A percentile compares a stretch with the other conserved stretches of the same genome.
Evolutionary conservation across 30 jellyfish, hydroid and myxozoan species (phyloP).

Genomic region (Aurelia sp.): DNA sequence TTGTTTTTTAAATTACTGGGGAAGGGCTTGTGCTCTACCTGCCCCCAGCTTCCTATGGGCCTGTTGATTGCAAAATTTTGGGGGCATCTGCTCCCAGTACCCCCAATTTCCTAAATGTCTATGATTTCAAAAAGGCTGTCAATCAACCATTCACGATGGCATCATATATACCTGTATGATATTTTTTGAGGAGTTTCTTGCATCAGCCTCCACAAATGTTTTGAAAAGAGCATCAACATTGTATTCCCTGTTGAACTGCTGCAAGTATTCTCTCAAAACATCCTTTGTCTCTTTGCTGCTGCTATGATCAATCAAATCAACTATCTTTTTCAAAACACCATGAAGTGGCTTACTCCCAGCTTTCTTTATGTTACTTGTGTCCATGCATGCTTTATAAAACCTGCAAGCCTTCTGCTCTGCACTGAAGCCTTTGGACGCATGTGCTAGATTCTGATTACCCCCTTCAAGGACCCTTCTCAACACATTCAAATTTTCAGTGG

Average conservation of each 20-base stretch:
- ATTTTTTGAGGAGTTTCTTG: conserved; percentile 56
- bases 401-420: conserved; percentile 68
- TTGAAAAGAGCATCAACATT: conserved; percentile 44
- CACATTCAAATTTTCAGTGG: conserved; percentile 62
- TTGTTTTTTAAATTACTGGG: too few species aligned
- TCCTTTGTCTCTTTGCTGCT: background rate
- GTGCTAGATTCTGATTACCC: conserved; percentile 9
- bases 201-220: conserved; percentile 63
- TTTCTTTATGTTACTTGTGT: conserved; percentile 51
- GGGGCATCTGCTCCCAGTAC: too few species aligned
- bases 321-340: conserved; percentile 39
- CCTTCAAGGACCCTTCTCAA: conserved; percentile 62
- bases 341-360: conserved; percentile 75
- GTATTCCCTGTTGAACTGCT: conserved; percentile 13
- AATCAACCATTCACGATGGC: background rate
- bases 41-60: too few species aligned
- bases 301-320: background rate
- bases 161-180: conserved; percentile 41
- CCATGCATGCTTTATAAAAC: conserved; percentile 88
- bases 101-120: too few species aligned
- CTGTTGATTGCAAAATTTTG: too few species aligned
- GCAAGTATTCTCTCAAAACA: conserved; percentile 28
- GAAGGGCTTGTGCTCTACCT: too few species aligned
- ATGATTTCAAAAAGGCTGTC: too few species aligned
- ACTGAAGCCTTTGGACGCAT: conserved; percentile 20